A percentile compares a stretch with the other conserved stretches of the same genome.
Conservation (phyloP, 2,113 vertebrate genomes). For the Atherinomorus stipes region DNA sequence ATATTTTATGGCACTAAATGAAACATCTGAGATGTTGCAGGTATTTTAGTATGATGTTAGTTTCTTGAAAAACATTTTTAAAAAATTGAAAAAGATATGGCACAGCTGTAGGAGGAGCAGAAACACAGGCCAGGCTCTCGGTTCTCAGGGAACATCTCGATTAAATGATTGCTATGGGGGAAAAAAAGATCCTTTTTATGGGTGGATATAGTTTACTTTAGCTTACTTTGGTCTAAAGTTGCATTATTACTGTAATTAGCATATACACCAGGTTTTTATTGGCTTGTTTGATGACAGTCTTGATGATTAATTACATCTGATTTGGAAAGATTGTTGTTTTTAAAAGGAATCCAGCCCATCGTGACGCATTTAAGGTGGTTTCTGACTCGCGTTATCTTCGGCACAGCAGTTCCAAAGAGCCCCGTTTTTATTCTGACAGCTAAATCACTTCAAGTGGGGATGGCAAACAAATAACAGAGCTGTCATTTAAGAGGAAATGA, state of each 20-base stretch:
- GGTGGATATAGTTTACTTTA: slow-evolving; percentile 8
- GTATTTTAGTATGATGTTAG: slow-evolving; percentile 57
- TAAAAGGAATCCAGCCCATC: background rate
- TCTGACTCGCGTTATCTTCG: background rate
- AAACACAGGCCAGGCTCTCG: slow-evolving; percentile 4
- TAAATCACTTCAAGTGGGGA: slow-evolving; percentile 25
- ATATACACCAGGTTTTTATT: slow-evolving; percentile 14
- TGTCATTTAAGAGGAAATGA: slow-evolving; percentile 36
- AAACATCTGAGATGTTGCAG: slow-evolving; percentile 54
- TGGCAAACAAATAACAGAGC: slow-evolving; percentile 27
- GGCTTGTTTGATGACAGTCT: slow-evolving; percentile 26
- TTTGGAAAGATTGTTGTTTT: slow-evolving; percentile 34
- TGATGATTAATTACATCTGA: slow-evolving; percentile 8
- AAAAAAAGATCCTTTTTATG: background rate
- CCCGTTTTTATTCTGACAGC: slow-evolving; percentile 30
- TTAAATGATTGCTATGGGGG: slow-evolving; percentile 1
- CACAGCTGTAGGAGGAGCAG: slow-evolving; percentile 42
- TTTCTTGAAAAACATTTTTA: slow-evolving; percentile 17
- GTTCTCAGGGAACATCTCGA: slow-evolving; percentile 28
- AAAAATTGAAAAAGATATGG: slow-evolving; percentile 26
- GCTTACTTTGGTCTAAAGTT: slow-evolving; percentile 66
- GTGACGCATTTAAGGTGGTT: background rate
- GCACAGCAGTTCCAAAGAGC: slow-evolving; percentile 13
- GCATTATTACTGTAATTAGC: slow-evolving; percentile 23
- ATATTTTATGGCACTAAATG: slow-evolving; percentile 74